Evolutionary conservation across 2,797 vertebrate genomes (phyloP).

Genomic region (Champsocephalus gunnari): DNA sequence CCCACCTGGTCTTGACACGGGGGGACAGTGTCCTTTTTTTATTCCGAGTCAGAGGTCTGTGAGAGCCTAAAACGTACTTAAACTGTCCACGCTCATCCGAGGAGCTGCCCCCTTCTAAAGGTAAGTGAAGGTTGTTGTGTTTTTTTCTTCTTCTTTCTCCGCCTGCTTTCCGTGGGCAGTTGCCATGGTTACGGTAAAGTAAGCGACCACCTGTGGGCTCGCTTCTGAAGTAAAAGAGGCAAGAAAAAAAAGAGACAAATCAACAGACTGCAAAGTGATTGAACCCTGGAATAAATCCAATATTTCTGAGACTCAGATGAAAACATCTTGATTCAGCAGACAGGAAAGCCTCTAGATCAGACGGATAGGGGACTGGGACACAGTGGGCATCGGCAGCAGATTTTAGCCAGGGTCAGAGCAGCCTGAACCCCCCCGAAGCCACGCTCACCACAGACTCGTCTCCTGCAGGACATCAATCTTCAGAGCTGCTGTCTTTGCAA

Average conservation of each 20-base stretch:
- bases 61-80: conserved; percentile 37
- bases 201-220: conserved; percentile 81
- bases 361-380: conserved; percentile 51
- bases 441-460: conserved; percentile 49
- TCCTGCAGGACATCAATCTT: conserved; percentile 78
- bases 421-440: conserved; percentile 38
- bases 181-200: conserved; percentile 79
- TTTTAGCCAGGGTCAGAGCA: conserved; percentile 66
- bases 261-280: conserved; percentile 73
- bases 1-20: conserved; percentile 59
- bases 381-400: conserved; percentile 54
- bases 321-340: conserved; percentile 70
- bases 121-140: conserved; percentile 58
- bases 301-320: conserved; percentile 56
- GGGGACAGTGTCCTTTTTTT: conserved; percentile 42
- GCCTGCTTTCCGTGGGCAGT: conserved; percentile 73
- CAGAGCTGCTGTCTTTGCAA: conserved; percentile 75
- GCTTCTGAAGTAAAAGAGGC: conserved; percentile 70
- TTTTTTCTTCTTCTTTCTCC: conserved; percentile 49
- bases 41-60: conserved; percentile 51
- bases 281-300: conserved; percentile 72
- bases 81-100: conserved; percentile 62
- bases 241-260: conserved; percentile 66
- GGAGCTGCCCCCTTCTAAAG: conserved; percentile 65
- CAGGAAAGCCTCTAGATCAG: conserved; percentile 50